Conservation (phyloP, 2,113 vertebrate species). For the Machaerirhynchus nigripectus region DNA sequence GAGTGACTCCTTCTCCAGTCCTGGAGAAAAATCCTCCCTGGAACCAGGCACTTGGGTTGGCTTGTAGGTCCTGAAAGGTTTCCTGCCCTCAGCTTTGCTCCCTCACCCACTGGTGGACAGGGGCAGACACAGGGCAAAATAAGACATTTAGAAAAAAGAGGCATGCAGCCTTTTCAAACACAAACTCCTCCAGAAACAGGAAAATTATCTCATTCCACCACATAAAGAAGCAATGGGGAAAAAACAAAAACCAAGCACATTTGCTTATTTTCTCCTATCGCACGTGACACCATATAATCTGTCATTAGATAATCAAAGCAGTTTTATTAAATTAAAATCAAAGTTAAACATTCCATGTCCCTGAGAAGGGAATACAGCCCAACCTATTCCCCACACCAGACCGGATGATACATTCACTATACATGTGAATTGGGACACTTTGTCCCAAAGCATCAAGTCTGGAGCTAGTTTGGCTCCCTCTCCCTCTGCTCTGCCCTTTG, state of each 20-base stretch:
- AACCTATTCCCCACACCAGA: neutral
- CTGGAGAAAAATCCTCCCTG: neutral
- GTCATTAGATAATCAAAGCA: neutral
- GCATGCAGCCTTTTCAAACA: neutral
- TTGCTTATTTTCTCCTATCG: neutral
- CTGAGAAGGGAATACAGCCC: neutral
- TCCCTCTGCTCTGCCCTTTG: neutral
- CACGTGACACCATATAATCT: neutral
- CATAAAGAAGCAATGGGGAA: neutral
- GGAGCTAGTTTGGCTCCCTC: neutral
- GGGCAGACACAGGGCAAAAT: neutral
- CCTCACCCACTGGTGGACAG: neutral
- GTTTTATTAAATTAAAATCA: slow-evolving; percentile 2
- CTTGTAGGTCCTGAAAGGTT: neutral
- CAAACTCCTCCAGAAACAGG: neutral
- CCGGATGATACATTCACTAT: neutral
- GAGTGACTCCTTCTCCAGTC: neutral
- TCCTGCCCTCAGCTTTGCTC: neutral
- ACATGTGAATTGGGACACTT: neutral
- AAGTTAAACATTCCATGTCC: neutral
- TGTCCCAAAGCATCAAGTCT: neutral
- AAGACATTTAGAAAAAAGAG: neutral
- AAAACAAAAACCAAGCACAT: neutral
- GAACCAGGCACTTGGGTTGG: neutral
- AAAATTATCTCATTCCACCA: neutral